phyloP scores from a whole-genome alignment of 2,888 invertebrate species.

The Cepaea hortensis region DNA sequence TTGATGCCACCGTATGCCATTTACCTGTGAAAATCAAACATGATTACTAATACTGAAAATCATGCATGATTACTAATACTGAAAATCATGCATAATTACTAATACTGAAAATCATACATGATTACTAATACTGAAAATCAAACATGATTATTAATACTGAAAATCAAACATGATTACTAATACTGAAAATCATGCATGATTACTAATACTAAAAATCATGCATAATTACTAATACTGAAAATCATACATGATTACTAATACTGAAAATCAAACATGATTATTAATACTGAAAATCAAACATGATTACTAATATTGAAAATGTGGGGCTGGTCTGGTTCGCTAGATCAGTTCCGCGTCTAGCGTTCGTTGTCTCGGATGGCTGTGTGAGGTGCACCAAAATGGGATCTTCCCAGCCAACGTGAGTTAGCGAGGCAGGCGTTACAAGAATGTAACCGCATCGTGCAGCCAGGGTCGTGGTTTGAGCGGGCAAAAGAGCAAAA shows the following conservation, averaged over 20 bases:
- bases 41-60: background rate
- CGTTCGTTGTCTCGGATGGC: too few relatives aligned
- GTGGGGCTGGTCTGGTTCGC: too few relatives aligned
- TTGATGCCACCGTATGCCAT: constrained; percentile 81
- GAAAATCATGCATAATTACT: background rate
- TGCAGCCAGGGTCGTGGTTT: too few relatives aligned
- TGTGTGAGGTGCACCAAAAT: too few relatives aligned
- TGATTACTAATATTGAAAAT: background rate
- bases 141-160: background rate
- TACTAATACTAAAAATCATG: background rate
- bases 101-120: background rate
- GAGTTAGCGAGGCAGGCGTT: too few relatives aligned
- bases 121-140: constrained; percentile 1
- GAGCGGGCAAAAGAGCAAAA: too few relatives aligned
- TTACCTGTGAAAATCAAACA: constrained; percentile 74
- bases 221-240: background rate
- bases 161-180: background rate
- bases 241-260: background rate
- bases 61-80: background rate
- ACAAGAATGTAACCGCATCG: too few relatives aligned
- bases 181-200: background rate
- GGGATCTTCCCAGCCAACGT: too few relatives aligned
- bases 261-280: constrained; percentile 1
- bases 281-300: background rate
- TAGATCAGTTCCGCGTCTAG: too few relatives aligned